These are phyloP conservation scores for Gnathonemus longibarbis DNA, from an alignment of 2,113 vertebrate genomes.

Conservation along the genomic window DNA sequence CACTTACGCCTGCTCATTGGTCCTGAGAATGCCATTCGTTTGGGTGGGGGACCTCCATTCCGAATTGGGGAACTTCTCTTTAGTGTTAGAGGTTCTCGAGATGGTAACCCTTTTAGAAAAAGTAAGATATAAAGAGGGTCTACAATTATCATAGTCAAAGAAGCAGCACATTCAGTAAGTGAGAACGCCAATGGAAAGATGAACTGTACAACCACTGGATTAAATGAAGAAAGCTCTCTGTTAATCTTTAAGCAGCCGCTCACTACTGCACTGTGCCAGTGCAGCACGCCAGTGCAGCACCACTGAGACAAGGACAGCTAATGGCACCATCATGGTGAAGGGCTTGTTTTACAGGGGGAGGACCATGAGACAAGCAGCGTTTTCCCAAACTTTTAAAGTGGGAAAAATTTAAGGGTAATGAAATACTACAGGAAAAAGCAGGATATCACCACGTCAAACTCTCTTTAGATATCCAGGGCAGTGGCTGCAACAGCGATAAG, in stretches of 20 bases:
- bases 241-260: not conserved
- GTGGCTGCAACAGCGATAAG: not conserved
- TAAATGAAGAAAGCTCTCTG: not conserved
- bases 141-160: constrained; percentile 43
- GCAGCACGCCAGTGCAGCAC: not conserved
- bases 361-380: not conserved
- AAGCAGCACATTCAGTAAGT: not conserved
- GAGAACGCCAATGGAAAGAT: not conserved
- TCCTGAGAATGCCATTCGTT: constrained; percentile 83
- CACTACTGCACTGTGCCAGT: not conserved
- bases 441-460: not conserved
- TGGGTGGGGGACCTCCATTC: constrained; percentile 88
- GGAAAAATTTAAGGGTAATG: not conserved
- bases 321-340: not conserved
- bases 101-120: constrained; percentile 70
- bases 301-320: not conserved
- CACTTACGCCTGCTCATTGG: constrained; percentile 82
- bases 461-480: not conserved
- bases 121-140: constrained; percentile 35
- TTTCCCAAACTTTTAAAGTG: not conserved
- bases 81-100: constrained; percentile 86
- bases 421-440: not conserved
- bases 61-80: constrained; percentile 89
- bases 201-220: not conserved
- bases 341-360: not conserved